These are phyloP conservation scores for Eristalis pertinax DNA, from an alignment of 2,888 invertebrate genomes.

Conservation along the genomic window DNA sequence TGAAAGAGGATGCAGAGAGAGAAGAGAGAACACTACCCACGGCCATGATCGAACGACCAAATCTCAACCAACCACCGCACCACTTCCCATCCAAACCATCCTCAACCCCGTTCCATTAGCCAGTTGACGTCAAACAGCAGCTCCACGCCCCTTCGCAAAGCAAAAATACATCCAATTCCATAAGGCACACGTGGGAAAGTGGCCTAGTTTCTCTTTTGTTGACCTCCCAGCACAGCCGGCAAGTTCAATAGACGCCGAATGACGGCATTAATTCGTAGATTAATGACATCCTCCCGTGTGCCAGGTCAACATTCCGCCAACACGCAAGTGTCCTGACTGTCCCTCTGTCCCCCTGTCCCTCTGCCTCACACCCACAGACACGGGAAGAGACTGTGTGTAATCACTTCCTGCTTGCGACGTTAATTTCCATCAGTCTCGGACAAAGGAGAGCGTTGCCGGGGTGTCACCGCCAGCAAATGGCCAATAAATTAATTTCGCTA, in stretches of 20 bases:
- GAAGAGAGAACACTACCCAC: no score
- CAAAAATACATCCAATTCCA: not conserved
- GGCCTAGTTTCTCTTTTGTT: no score
- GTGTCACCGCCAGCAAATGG: constrained; percentile 37
- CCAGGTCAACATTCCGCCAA: constrained; percentile 22
- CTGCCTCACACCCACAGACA: constrained; percentile 10
- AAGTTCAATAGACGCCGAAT: constrained; percentile 25
- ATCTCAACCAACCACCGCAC: no score
- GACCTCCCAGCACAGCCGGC: not conserved
- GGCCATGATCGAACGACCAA: no score
- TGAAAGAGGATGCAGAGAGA: no score
- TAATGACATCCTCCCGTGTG: constrained; percentile 10
- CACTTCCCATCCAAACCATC: no score
- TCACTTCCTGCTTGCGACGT: constrained; percentile 36
- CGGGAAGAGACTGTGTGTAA: constrained; percentile 26
- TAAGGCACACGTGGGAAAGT: not conserved
- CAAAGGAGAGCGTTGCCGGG: constrained; percentile 15
- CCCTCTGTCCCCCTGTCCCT: no score
- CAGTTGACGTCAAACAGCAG: no score
- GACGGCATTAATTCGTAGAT: constrained; percentile 20
- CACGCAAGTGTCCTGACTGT: constrained; percentile 32
- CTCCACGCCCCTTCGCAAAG: not conserved
- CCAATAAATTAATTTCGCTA: constrained; percentile 57
- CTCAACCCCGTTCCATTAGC: no score
- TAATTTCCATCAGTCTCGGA: constrained; percentile 42